Evolutionary conservation across 2,113 vertebrate species (phyloP), one percentile per base, ranked within the genome.

Genomic region (Ciconia boyciana): DNA sequence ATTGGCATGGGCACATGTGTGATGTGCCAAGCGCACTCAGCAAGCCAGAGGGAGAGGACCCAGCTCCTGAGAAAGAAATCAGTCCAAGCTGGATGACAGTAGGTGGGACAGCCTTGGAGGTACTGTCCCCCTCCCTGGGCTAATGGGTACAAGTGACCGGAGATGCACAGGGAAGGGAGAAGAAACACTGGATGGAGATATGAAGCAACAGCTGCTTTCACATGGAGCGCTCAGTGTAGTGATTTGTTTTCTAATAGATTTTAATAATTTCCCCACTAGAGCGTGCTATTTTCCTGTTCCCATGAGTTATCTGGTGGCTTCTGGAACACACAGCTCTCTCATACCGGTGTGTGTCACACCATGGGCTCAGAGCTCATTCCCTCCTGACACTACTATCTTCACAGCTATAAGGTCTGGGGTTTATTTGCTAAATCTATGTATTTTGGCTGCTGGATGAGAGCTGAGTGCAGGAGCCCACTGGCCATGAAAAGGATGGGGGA

Each of bases 221-320:
- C 21, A 9, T 0, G 13, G 29, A 65, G n/a, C 6, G 6, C 11
- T 39, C 46, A 18, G 49, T 1, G 11, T 51, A 62, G 51, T 0
- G 2, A 34, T 84, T 71, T 68, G 60, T 51, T 68, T 89, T 36
- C 17, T 7, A 32, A 29, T 1, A 61, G 36, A 21, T 52, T 31
- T 49, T 9, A 61, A 28, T 61, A 2, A 41, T 88, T 78, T 94
- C 34, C 39, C 95, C 96, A 94, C 97, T 90, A 98, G 97, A 95
- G 95, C 4, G 95, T 75, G 83, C 93, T 94, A 8, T 84, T 66
- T 58, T 71, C 60, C 95, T 77, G 5, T 20, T 72, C 46, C 95
- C 66, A 20, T 46, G 83, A 89, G 68, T 81, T 87, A 54, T 12
- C 28, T 22, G 0, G 4, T 11, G 52, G 11, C 28, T 70, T 20